A percentile compares a stretch with the other conserved stretches of the same genome.
phyloP scores from a whole-genome alignment of 2,797 vertebrate species.

The Squalus acanthias region DNA sequence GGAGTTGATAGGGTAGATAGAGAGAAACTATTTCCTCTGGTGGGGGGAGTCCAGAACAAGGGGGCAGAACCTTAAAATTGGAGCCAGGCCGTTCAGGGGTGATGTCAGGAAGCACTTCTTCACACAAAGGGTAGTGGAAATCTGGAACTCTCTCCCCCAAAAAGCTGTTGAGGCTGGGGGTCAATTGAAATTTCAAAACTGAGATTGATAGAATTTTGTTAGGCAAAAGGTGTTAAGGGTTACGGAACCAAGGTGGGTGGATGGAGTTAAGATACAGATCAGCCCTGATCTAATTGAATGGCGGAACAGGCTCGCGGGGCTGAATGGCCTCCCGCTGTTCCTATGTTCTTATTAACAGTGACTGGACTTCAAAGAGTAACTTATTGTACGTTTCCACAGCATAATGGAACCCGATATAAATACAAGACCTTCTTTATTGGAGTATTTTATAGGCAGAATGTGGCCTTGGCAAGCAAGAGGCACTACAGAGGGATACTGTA shows the following conservation, averaged over 20 bases:
- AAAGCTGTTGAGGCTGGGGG: background rate
- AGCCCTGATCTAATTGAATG: background rate
- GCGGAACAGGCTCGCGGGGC: background rate
- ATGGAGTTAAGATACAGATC: background rate
- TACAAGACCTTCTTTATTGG: background rate
- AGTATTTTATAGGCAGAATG: background rate
- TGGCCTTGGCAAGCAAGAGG: background rate
- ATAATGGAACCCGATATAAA: background rate
- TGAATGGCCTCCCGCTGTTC: background rate
- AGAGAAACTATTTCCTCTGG: background rate
- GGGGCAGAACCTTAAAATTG: background rate
- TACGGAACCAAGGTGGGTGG: background rate
- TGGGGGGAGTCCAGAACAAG: background rate
- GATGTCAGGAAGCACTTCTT: background rate
- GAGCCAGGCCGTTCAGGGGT: background rate
- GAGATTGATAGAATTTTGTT: background rate
- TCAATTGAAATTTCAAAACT: background rate
- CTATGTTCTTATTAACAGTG: background rate
- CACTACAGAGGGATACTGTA: background rate
- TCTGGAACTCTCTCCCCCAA: background rate
- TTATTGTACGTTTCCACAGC: background rate
- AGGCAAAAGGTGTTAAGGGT: background rate
- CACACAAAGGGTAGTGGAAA: background rate
- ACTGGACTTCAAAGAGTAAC: background rate
- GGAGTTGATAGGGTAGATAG: no score